Evolutionary conservation across 2,113 vertebrate genomes (phyloP), one percentile per base, ranked within the genome.

Genomic region (Crocuta crocuta): DNA sequence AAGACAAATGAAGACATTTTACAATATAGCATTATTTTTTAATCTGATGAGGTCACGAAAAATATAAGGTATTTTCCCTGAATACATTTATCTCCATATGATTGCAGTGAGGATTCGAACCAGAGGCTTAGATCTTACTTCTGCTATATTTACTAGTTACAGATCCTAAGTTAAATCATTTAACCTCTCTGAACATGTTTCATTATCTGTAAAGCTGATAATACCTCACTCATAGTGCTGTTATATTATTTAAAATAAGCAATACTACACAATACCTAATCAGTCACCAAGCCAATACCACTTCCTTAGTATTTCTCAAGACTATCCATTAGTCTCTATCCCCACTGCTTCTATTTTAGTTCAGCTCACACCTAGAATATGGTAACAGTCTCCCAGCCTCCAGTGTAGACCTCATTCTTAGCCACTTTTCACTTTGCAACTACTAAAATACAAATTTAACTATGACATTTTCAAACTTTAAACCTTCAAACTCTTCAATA

Each of bases 191-290:
- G 28, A 73, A 55, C 63, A 94, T 66, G 16, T 89, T 61, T 80
- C 23, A 76, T 70, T 28, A 95, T 85, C 92, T 74, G 55, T 61
- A 89, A 68, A 97, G n/a, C n/a, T 86, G 79, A 91, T 86, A 80
- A 88, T 80, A 85, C 43, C 9, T 70, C 35, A 68, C 9, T 50
- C 3, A 31, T 28, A 82, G 16, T 45, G 43, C 17, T 71, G 10
- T 70, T 63, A 33, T 50, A 70, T 89, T 89, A 85, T 76, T 89
- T 82, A 71, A 89, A 39, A 89, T 66, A 88, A 89, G 53, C 26
- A 45, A 53, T 63, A 10, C 24, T 55, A 84, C 26, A 71, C 16
- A 88, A 88, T 10, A 78, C 71, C 45, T 89, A 45, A 89, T 76
- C 23, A 71, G 48, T 76, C 82, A 76, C 19, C 80, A 70, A 50